These are phyloP conservation scores for Coelopa frigida DNA, from an alignment of 1,140 invertebrate species.

Conservation along the genomic window DNA sequence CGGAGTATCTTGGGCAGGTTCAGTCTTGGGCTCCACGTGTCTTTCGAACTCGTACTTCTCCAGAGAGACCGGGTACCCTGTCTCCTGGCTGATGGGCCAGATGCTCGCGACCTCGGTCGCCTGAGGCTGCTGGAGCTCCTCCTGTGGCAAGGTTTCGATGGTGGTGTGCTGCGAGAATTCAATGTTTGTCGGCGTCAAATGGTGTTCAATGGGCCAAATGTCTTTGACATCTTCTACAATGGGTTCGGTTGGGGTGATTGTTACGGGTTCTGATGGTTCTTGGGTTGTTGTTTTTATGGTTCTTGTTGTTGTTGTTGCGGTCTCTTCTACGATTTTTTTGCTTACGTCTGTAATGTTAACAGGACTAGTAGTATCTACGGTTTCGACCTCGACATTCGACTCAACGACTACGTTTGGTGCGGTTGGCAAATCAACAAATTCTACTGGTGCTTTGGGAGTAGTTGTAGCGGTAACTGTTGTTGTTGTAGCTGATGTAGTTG, in stretches of 20 bases:
- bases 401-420: constrained; percentile 43
- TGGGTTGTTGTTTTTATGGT: not conserved
- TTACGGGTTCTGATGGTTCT: not conserved
- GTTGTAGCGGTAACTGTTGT: constrained; percentile 22
- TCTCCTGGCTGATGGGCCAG: constrained; percentile 37
- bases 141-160: constrained; percentile 16
- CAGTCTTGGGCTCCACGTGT: not conserved
- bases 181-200: constrained; percentile 33
- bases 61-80: constrained; percentile 31
- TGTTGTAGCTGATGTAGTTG: constrained; percentile 24
- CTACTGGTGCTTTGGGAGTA: constrained; percentile 34
- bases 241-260: constrained; percentile 12
- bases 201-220: constrained; percentile 41
- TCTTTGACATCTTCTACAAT: constrained; percentile 34
- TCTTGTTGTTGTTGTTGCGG: constrained; percentile 3
- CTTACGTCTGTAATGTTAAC: constrained; percentile 35
- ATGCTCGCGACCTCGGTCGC: constrained; percentile 21
- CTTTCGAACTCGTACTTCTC: constrained; percentile 32
- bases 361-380: constrained; percentile 35
- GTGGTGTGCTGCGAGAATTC: constrained; percentile 34
- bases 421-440: constrained; percentile 34
- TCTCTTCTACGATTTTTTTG: constrained; percentile 10
- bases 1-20: not conserved
- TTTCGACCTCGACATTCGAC: constrained; percentile 22
- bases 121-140: not conserved